Conservation (phyloP, 2,797 vertebrate species). For the Eurystomus glaucurus region DNA sequence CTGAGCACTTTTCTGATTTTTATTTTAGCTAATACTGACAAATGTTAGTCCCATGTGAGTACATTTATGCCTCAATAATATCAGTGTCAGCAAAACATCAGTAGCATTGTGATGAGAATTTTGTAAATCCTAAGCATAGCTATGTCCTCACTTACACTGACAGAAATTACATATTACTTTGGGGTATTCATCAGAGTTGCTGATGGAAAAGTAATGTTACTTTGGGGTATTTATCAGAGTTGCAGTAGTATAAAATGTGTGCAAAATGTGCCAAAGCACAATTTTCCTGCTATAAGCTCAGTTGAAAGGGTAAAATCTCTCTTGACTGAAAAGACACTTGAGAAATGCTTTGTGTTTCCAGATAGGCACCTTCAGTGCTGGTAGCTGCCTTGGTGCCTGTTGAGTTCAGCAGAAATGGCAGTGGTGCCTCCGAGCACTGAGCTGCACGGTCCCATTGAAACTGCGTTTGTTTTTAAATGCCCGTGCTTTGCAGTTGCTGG, state of each 20-base stretch:
- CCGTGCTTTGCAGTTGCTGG: background rate
- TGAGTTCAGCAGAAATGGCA: conserved; percentile 9
- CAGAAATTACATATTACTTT: background rate
- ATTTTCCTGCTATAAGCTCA: background rate
- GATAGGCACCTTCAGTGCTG: background rate
- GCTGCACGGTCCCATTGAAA: background rate
- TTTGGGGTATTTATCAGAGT: background rate
- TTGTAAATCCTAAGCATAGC: background rate
- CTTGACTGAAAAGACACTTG: background rate
- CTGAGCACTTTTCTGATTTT: background rate
- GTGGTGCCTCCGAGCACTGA: background rate
- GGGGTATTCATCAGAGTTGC: background rate
- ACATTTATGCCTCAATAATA: background rate
- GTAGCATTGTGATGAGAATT: background rate
- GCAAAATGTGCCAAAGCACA: background rate
- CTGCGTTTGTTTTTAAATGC: background rate
- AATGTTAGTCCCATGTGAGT: background rate
- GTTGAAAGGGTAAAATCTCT: background rate
- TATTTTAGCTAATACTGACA: background rate
- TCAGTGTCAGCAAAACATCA: background rate
- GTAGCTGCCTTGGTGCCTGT: background rate
- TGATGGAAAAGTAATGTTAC: background rate
- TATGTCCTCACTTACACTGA: background rate
- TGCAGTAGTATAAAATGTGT: background rate
- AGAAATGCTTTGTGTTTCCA: background rate